Conservation (phyloP, 2,888 invertebrate species). For the Theretra japonica region DNA sequence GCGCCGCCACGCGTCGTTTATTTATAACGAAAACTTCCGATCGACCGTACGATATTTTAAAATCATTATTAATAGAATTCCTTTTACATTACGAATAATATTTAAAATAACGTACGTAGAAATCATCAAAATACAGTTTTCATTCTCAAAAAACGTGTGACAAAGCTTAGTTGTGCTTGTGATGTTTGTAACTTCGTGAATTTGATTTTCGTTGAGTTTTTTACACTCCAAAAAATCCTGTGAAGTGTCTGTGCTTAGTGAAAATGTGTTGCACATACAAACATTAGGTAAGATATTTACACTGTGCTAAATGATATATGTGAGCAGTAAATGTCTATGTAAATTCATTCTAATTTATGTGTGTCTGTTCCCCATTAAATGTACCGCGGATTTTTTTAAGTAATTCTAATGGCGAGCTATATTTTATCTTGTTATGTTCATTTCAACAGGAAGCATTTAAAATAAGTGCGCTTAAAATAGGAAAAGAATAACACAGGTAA, state of each 20-base stretch:
- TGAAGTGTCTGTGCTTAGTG: constrained; percentile 15
- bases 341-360: constrained; percentile 19
- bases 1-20: constrained; percentile 59
- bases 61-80: constrained; percentile 47
- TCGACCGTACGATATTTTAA: constrained; percentile 56
- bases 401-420: constrained; percentile 7
- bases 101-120: constrained; percentile 35
- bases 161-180: constrained; percentile 6
- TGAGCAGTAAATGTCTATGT: constrained; percentile 10
- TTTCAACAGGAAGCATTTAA: not conserved
- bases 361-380: constrained; percentile 8
- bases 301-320: not conserved
- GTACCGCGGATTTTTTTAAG: constrained; percentile 3
- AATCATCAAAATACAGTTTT: constrained; percentile 18
- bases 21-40: constrained; percentile 60
- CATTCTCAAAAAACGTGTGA: constrained; percentile 5
- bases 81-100: constrained; percentile 29
- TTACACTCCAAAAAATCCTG: not conserved
- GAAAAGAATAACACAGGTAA: not conserved
- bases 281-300: constrained; percentile 17
- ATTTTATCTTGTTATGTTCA: constrained; percentile 1
- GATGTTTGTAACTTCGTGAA: constrained; percentile 26
- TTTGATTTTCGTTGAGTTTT: not conserved
- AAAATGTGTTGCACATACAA: constrained; percentile 5
- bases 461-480: not conserved